phyloP scores from a whole-genome alignment of 2,888 invertebrate species.

The Agrotis segetum region DNA sequence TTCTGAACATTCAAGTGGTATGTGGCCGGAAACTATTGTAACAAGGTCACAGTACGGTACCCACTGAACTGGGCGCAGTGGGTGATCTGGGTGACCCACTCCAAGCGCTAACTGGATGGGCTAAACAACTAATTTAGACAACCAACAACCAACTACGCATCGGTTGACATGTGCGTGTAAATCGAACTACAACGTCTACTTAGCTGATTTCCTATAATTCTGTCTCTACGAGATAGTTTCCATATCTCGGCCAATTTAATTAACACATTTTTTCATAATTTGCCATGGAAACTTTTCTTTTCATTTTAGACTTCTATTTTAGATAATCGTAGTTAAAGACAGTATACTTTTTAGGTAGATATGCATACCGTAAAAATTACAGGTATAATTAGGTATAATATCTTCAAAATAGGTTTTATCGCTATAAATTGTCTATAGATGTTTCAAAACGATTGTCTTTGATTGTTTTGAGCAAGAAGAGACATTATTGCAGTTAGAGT shows the following conservation, averaged over 20 bases:
- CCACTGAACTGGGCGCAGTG: constrained; percentile 79
- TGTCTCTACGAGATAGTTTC: constrained; percentile 7
- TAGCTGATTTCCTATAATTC: constrained; percentile 42
- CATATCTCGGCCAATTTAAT: background rate
- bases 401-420: too few species aligned
- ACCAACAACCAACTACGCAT: constrained; percentile 51
- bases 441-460: too few species aligned
- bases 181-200: constrained; percentile 59
- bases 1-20: constrained; percentile 40
- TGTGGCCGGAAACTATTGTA: constrained; percentile 55
- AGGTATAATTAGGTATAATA: too few species aligned
- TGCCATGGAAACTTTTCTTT: background rate
- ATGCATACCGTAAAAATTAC: too few species aligned
- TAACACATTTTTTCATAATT: constrained; percentile 19
- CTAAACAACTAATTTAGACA: constrained; percentile 73
- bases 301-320: background rate
- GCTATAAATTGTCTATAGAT: too few species aligned
- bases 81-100: constrained; percentile 83
- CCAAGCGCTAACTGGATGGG: constrained; percentile 74
- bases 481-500: background rate
- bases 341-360: too few species aligned
- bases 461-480: too few species aligned
- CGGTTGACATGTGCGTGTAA: constrained; percentile 70
- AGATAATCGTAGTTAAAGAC: too few species aligned
- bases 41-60: constrained; percentile 75